Conservation (phyloP, 2,888 invertebrate species). For the Ectobius pallidus region DNA sequence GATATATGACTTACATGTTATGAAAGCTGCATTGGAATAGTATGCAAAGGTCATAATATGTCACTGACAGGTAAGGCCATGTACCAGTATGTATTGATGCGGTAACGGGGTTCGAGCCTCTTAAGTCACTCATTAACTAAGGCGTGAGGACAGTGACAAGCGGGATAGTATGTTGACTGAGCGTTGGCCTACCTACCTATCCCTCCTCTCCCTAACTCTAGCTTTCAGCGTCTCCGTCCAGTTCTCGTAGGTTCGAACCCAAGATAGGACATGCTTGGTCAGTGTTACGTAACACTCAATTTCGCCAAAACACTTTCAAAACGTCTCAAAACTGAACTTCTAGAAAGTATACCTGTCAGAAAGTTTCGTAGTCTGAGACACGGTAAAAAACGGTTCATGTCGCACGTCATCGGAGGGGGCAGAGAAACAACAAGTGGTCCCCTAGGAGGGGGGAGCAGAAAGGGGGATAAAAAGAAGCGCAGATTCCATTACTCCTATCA, state of each 20-base stretch:
- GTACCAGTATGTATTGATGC: no score
- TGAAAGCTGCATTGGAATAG: no score
- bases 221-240: conserved; percentile 3
- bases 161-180: conserved; percentile 1
- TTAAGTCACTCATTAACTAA: conserved; percentile 21
- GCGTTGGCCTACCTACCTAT: neutral
- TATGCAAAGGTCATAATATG: no score
- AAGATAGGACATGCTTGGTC: conserved; percentile 21
- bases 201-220: neutral
- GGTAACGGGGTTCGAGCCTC: neutral
- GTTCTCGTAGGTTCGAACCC: conserved; percentile 22
- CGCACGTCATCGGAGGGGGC: neutral
- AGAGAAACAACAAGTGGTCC: neutral
- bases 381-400: no score
- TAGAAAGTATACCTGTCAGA: no score
- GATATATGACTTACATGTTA: no score
- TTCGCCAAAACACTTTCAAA: no score
- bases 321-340: no score
- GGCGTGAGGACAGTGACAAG: conserved; percentile 2
- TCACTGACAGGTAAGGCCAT: no score
- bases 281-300: neutral
- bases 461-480: neutral
- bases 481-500: neutral
- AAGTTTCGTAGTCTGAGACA: no score
- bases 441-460: neutral